phyloP scores from a whole-genome alignment of 1,140 invertebrate genomes.

The Centruroides vittatus region DNA sequence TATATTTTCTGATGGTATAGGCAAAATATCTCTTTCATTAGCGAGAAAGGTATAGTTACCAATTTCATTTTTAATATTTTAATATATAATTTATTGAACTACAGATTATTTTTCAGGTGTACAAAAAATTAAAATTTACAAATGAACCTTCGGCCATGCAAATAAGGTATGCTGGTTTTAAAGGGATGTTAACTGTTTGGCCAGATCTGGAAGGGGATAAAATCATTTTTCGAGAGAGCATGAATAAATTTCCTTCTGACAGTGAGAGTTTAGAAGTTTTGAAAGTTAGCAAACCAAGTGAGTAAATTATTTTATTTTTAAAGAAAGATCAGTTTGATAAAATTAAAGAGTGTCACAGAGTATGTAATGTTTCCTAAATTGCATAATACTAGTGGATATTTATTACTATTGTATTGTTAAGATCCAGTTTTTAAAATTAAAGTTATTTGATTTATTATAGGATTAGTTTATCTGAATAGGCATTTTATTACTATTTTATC shows the following conservation, averaged over 20 bases:
- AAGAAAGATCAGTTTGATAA: too few relatives aligned
- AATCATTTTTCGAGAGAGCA: constrained; percentile 18
- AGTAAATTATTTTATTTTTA: background rate
- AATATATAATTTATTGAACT: background rate
- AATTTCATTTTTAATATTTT: background rate
- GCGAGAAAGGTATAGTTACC: constrained; percentile 10
- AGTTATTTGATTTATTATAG: background rate
- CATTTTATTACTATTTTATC: constrained; percentile 9
- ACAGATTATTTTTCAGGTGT: background rate
- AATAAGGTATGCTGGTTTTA: constrained; percentile 21
- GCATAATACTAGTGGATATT: too few relatives aligned
- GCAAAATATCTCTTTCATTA: constrained; percentile 18
- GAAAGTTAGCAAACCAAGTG: constrained; percentile 15
- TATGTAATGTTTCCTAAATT: too few relatives aligned
- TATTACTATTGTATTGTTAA: too few relatives aligned
- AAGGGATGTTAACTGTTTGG: constrained; percentile 20
- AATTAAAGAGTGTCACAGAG: too few relatives aligned
- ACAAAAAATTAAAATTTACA: background rate
- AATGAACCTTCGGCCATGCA: constrained; percentile 18
- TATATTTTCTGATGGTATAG: constrained; percentile 22
- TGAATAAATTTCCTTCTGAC: constrained; percentile 19
- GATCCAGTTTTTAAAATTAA: too few relatives aligned
- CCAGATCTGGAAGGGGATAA: constrained; percentile 12
- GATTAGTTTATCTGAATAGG: constrained; percentile 8
- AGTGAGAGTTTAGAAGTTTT: constrained; percentile 15